phyloP scores from a whole-genome alignment of 2,113 vertebrate species.

The Tachysurus fulvidraco region DNA sequence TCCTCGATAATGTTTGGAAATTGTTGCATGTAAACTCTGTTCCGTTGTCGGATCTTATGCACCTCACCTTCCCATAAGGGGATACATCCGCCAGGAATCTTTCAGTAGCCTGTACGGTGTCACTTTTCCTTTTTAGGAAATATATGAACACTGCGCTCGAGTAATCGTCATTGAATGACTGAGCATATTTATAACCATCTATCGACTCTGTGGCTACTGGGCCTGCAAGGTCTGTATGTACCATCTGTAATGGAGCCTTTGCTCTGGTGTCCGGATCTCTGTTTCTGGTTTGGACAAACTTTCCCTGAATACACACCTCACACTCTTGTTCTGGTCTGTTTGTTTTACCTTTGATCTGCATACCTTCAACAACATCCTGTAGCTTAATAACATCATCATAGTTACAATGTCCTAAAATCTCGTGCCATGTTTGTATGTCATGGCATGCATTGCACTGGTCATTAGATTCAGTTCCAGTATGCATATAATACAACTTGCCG shows the following conservation, averaged over 20 bases:
- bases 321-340: constrained; percentile 3
- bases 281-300: constrained; percentile 25
- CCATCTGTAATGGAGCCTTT: constrained; percentile 2
- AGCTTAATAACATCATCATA: constrained; percentile 37
- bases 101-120: constrained; percentile 33
- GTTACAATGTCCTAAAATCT: constrained; percentile 38
- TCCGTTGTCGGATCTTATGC: constrained; percentile 39
- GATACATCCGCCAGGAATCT: constrained; percentile 44
- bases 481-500: constrained; percentile 15
- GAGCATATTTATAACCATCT: constrained; percentile 38
- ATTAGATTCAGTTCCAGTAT: constrained; percentile 10
- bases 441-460: constrained; percentile 16
- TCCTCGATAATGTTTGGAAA: constrained; percentile 40
- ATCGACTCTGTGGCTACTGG: constrained; percentile 15
- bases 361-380: constrained; percentile 31
- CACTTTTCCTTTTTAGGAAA: constrained; percentile 32
- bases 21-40: neutral
- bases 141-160: constrained; percentile 17
- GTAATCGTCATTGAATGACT: constrained; percentile 34
- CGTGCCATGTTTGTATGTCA: constrained; percentile 45
- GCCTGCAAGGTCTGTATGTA: constrained; percentile 28
- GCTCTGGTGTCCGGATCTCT: constrained; percentile 6
- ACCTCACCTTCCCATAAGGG: constrained; percentile 33
- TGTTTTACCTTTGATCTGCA: constrained; percentile 39
- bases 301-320: constrained; percentile 32